These are phyloP conservation scores for Sphinx pinastri DNA, from an alignment of 2,888 invertebrate species.

Conservation along the genomic window DNA sequence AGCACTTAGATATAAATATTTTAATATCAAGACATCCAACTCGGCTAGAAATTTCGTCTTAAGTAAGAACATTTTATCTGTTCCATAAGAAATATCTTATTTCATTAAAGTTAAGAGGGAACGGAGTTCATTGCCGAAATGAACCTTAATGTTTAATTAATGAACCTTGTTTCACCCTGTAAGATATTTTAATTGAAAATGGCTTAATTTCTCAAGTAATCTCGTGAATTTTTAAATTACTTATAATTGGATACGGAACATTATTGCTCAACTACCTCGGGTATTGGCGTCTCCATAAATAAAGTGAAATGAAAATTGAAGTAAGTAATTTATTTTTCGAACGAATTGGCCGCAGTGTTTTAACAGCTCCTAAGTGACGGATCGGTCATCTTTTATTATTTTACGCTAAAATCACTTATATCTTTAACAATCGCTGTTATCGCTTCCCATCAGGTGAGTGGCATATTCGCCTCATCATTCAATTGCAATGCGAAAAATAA, in stretches of 20 bases:
- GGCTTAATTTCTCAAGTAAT: constrained; percentile 17
- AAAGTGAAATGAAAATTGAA: too few relatives aligned
- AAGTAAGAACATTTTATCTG: constrained; percentile 22
- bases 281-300: not conserved
- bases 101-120: constrained; percentile 24
- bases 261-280: not conserved
- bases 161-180: constrained; percentile 22
- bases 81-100: constrained; percentile 22
- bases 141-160: constrained; percentile 25
- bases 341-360: too few relatives aligned
- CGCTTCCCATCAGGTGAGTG: too few relatives aligned
- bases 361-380: too few relatives aligned
- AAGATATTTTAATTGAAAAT: constrained; percentile 22
- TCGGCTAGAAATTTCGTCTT: constrained; percentile 1
- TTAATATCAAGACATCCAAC: constrained; percentile 1
- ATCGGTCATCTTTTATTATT: too few relatives aligned
- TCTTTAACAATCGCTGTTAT: too few relatives aligned
- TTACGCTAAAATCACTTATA: too few relatives aligned
- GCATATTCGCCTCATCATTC: too few relatives aligned
- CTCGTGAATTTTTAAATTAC: not conserved
- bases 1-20: not conserved
- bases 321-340: too few relatives aligned
- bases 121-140: constrained; percentile 21
- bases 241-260: not conserved
- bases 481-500: too few relatives aligned